phyloP scores from a whole-genome alignment of 2,797 vertebrate genomes.

The Paratrypauchen microcephalus region DNA sequence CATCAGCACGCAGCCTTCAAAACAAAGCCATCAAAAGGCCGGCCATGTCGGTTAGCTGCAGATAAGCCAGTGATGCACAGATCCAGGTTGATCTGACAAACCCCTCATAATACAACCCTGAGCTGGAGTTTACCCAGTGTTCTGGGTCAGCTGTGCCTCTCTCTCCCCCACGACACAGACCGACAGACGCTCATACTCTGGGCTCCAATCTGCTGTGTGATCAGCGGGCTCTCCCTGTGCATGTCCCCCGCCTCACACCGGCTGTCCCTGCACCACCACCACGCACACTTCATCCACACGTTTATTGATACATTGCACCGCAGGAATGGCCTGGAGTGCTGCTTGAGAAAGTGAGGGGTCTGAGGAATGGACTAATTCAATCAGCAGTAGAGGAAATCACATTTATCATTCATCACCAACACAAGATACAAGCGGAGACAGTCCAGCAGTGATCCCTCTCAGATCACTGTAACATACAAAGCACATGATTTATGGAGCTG shows the following conservation, averaged over 20 bases:
- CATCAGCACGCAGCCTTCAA: constrained; percentile 65
- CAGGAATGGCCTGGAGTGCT: constrained; percentile 62
- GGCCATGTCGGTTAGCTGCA: constrained; percentile 23
- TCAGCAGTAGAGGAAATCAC: constrained; percentile 47
- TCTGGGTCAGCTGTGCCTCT: constrained; percentile 51
- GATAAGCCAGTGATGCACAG: constrained; percentile 1
- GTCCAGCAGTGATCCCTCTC: constrained; percentile 14
- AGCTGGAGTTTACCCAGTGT: constrained; percentile 36
- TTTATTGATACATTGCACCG: constrained; percentile 70
- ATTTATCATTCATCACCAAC: constrained; percentile 60
- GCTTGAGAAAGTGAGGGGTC: constrained; percentile 55
- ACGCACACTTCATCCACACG: constrained; percentile 63
- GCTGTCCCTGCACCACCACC: constrained; percentile 60
- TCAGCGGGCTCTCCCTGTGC: constrained; percentile 60
- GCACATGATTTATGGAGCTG: constrained; percentile 18
- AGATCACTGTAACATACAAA: constrained; percentile 38
- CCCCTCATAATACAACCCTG: not conserved
- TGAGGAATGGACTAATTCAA: constrained; percentile 67
- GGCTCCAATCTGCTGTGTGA: constrained; percentile 74
- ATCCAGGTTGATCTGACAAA: constrained; percentile 4
- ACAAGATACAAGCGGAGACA: constrained; percentile 25
- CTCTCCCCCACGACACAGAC: constrained; percentile 44
- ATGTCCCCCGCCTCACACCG: constrained; percentile 55
- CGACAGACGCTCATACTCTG: constrained; percentile 66
- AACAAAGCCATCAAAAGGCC: constrained; percentile 68